These are phyloP conservation scores for Epirrhoe alternata DNA, from an alignment of 2,888 invertebrate genomes.

Conservation along the genomic window DNA sequence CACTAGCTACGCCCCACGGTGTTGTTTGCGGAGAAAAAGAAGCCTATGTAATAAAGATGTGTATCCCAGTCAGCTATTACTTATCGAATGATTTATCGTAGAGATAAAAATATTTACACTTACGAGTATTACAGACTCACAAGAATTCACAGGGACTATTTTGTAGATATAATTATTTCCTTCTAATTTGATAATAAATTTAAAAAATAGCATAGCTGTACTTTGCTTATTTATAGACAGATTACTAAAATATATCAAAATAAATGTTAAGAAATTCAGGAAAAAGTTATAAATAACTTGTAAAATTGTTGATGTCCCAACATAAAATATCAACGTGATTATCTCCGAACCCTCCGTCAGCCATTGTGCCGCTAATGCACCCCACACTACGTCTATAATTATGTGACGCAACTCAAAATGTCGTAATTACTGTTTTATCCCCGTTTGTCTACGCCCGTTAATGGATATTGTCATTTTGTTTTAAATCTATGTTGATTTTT, in stretches of 20 bases:
- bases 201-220: no score
- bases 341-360: constrained; percentile 50
- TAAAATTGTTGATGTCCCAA: constrained; percentile 47
- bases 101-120: no score
- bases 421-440: constrained; percentile 77
- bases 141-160: no score
- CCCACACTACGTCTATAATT: constrained; percentile 71
- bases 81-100: no score
- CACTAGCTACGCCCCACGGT: no score
- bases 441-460: constrained; percentile 61
- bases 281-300: constrained; percentile 38
- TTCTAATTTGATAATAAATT: no score
- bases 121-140: no score
- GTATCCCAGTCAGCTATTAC: no score
- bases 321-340: constrained; percentile 45
- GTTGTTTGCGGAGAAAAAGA: no score
- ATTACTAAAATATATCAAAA: neutral
- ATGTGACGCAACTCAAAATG: constrained; percentile 76
- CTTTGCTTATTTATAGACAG: no score
- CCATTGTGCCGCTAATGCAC: constrained; percentile 75
- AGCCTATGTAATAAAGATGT: no score
- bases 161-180: no score
- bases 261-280: neutral
- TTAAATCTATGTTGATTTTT: constrained; percentile 26
- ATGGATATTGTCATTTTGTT: constrained; percentile 65